Evolutionary conservation across 2,888 invertebrate species (phyloP).

Genomic region (Melieria omissa): DNA sequence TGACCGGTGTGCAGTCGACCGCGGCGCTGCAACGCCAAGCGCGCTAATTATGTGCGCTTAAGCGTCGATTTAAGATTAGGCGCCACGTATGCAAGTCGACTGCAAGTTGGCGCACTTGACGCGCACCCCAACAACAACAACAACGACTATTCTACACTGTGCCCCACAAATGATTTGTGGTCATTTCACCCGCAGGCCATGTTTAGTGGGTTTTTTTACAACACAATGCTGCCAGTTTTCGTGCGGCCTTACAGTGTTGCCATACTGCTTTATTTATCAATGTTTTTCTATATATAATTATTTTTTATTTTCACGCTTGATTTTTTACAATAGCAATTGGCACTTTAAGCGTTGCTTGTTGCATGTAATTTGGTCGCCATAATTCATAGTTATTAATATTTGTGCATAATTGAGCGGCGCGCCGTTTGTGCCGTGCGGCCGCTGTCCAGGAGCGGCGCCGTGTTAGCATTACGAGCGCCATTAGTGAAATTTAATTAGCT

Average conservation of each 20-base stretch:
- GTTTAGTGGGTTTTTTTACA: not conserved
- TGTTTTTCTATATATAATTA: not conserved
- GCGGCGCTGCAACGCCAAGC: conserved; percentile 1
- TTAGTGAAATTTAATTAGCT: conserved; percentile 45
- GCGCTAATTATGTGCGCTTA: conserved; percentile 43
- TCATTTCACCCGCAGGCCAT: conserved; percentile 36
- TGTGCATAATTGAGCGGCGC: conserved; percentile 37
- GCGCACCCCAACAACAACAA: not conserved
- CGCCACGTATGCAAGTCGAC: conserved; percentile 31
- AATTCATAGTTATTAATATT: conserved; percentile 43
- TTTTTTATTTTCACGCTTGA: conserved; percentile 12
- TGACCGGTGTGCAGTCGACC: not conserved
- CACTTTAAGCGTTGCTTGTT: conserved; percentile 25
- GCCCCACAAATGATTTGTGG: conserved; percentile 45
- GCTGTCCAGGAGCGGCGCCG: not conserved
- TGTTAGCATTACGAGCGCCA: conserved; percentile 28
- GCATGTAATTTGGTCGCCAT: conserved; percentile 36
- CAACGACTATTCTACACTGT: not conserved
- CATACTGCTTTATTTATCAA: not conserved
- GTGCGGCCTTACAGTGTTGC: not conserved
- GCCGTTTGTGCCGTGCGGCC: conserved; percentile 18
- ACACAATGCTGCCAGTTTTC: not conserved
- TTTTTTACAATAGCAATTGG: conserved; percentile 20
- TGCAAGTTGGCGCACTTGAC: not conserved
- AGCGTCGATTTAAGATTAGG: conserved; percentile 45